A percentile compares a stretch with the other conserved stretches of the same genome.
phyloP scores from a whole-genome alignment of 2,797 vertebrate species.

The Ammospiza maritima region DNA sequence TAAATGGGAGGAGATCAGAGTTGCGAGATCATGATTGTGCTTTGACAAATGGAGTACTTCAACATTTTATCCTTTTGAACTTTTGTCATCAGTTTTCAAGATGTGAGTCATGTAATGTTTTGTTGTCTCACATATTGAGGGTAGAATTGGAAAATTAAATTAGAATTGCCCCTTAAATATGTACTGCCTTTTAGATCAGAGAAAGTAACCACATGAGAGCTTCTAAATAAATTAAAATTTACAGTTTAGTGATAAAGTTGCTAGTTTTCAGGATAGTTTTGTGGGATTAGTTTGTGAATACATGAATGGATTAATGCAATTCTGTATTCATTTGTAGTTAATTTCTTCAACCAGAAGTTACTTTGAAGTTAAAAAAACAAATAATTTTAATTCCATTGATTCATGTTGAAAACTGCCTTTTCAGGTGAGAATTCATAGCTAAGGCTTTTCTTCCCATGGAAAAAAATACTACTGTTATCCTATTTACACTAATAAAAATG shows the following conservation, averaged over 20 bases:
- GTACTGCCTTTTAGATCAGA: background rate
- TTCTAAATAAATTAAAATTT: background rate
- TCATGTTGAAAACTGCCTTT: background rate
- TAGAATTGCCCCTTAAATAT: background rate
- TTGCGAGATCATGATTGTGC: background rate
- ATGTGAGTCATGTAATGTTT: background rate
- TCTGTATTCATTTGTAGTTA: background rate
- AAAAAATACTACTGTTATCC: background rate
- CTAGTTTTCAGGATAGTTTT: background rate
- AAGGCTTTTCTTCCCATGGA: background rate
- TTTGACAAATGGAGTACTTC: background rate
- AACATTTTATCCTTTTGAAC: background rate
- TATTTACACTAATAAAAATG: background rate
- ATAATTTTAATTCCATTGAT: background rate
- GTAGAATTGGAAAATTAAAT: background rate
- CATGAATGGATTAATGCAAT: background rate
- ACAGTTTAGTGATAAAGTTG: background rate
- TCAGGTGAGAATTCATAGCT: background rate
- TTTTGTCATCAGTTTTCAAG: background rate
- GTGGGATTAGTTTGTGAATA: background rate
- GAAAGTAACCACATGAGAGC: background rate
- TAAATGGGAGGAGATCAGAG: background rate
- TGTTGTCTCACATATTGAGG: background rate
- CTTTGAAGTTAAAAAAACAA: background rate
- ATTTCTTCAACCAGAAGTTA: background rate